phyloP scores from a whole-genome alignment of 2,113 vertebrate species.

The Protobothrops flavoviridis region DNA sequence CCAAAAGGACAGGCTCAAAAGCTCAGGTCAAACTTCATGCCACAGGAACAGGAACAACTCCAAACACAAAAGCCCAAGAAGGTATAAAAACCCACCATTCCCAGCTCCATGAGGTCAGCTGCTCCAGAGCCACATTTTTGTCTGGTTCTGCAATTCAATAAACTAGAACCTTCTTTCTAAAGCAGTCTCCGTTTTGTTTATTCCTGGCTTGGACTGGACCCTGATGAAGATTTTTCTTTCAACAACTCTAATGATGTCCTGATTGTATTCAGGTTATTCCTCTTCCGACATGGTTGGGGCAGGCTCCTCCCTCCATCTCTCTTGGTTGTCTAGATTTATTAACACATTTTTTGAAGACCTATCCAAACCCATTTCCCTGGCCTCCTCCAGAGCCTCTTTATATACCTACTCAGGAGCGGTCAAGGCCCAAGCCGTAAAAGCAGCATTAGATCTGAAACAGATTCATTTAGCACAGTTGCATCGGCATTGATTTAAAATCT shows the following conservation, averaged over 20 bases:
- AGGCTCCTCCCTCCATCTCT: slow-evolving; percentile 36
- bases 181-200: too few relatives aligned
- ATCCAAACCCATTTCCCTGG: slow-evolving; percentile 9
- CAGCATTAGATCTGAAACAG: slow-evolving; percentile 38
- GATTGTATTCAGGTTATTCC: slow-evolving; percentile 14
- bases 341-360: slow-evolving; percentile 50
- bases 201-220: too few relatives aligned
- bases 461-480: slow-evolving; percentile 48
- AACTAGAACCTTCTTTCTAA: too few relatives aligned
- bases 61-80: too few relatives aligned
- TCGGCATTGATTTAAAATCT: slow-evolving; percentile 56
- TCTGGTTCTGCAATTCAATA: too few relatives aligned
- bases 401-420: slow-evolving; percentile 37
- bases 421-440: slow-evolving; percentile 47
- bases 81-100: too few relatives aligned
- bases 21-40: too few relatives aligned
- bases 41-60: too few relatives aligned
- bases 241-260: slow-evolving; percentile 41
- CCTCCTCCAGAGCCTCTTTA: slow-evolving; percentile 10
- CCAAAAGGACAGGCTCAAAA: too few relatives aligned
- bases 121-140: too few relatives aligned
- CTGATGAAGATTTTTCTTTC: too few relatives aligned
- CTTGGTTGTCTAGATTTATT: slow-evolving; percentile 44
- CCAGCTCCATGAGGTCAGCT: too few relatives aligned
- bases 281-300: slow-evolving; percentile 18